Base-by-base conservation (phyloP, 2,888 invertebrate species). In the Clusia tigrina region DNA sequence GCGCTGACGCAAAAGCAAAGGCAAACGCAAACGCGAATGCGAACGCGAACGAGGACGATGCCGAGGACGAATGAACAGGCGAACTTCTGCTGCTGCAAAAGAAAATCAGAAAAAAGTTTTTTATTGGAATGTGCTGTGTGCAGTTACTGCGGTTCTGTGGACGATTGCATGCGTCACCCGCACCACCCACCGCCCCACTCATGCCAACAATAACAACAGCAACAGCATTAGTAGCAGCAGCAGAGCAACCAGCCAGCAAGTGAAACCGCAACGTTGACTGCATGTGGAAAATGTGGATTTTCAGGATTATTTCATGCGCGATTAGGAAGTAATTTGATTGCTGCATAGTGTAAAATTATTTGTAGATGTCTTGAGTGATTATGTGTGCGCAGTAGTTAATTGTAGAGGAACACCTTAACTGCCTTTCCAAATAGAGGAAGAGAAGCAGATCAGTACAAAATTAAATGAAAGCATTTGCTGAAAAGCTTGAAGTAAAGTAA, bases 301-400 rank as follows among this genome's bases (percentile, higher is more conserved):
- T 72, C 73, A 67, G 78, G 72, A 76, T 71, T 71, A 69, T 74
- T 77, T 75, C 78, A 78, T 78, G 76, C n/a, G n/a, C 78, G 79
- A 77, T 77, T 78, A 79, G 78, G 78, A 72, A 71, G 79, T 77
- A 77, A 79, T 78, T 76, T 76, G 78, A 78, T 77, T 76, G 78
- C 74, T 64, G 66, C 67, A 69, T 69, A 67, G 64, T 64, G 63
- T 68, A 65, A 64, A 66, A 64, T 63, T 63, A 63, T 65, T 64
- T 67, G 67, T 67, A 60, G 60, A 53, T 64, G 55, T 63, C 6
- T 42, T 48, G 48, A 48, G 48, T 22, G 48, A 48, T 20, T 60
- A 62, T 62, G 67, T 58, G 10, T 2, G n/a, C 24, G 52, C 17
- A 37, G 59, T 37, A 20, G 53, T n/a, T n/a, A n/a, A n/a, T n/a